Percentiles rank a stretch among this genome's conserved stretches.
These are phyloP conservation scores for Enteromius unitaeniatus DNA, from an alignment of 2,797 vertebrate species.

Conservation along the genomic window DNA sequence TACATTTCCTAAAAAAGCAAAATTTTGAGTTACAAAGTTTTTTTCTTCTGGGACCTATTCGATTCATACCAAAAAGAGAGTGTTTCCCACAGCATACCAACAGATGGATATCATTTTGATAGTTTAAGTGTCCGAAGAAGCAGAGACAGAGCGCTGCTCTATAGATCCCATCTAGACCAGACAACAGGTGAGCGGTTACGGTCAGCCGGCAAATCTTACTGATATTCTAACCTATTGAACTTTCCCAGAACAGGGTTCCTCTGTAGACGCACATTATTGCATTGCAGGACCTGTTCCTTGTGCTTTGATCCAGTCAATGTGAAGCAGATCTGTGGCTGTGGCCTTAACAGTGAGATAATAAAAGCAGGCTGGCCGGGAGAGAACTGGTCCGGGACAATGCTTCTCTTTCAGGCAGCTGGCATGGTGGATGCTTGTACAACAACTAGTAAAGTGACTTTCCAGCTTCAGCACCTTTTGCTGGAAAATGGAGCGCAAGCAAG, in stretches of 20 bases:
- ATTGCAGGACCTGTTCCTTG: slow-evolving; percentile 56
- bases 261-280: slow-evolving; percentile 72
- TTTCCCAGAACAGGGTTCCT: slow-evolving; percentile 76
- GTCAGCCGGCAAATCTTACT: slow-evolving; percentile 74
- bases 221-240: slow-evolving; percentile 83
- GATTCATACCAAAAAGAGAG: slow-evolving; percentile 9
- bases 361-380: slow-evolving; percentile 55
- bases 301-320: slow-evolving; percentile 74
- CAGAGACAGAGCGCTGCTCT: slow-evolving; percentile 47
- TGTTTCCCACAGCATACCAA: slow-evolving; percentile 39
- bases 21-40: too few species aligned
- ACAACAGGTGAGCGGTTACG: slow-evolving; percentile 78
- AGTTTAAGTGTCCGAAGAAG: slow-evolving; percentile 55
- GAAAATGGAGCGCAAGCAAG: slow-evolving; percentile 7
- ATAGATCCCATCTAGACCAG: slow-evolving; percentile 61
- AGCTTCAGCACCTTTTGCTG: slow-evolving; percentile 47
- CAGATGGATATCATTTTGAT: slow-evolving; percentile 62
- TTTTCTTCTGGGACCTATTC: neutral
- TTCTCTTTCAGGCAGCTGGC: slow-evolving; percentile 58
- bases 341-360: slow-evolving; percentile 63
- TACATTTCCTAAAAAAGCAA: neutral
- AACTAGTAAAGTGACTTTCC: slow-evolving; percentile 38
- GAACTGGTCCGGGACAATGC: slow-evolving; percentile 52
- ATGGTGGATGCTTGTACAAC: slow-evolving; percentile 51
- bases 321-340: slow-evolving; percentile 69